A percentile compares a stretch with the other conserved stretches of the same genome.
phyloP scores from a whole-genome alignment of 64 coral and sea anemone genomes.

The Stichodactyla helianthus region DNA sequence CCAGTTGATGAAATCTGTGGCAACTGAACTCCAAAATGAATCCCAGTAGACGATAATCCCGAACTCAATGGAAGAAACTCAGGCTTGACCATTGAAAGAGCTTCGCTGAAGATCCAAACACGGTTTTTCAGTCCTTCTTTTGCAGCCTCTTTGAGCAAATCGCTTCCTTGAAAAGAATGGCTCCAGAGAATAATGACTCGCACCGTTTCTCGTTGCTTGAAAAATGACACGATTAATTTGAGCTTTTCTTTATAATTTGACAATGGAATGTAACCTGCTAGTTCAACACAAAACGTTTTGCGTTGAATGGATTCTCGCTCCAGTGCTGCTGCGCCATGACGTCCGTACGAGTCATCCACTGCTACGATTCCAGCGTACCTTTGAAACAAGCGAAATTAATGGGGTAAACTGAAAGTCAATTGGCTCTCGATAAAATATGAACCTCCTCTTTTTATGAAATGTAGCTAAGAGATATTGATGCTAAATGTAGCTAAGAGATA shows the following conservation, averaged over 20 bases:
- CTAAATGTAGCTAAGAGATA: no score
- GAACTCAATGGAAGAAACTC: not conserved
- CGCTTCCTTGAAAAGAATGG: not conserved
- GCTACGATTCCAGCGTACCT: constrained; percentile 12
- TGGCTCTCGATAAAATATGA: not conserved
- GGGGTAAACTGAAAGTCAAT: not conserved
- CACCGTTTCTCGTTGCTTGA: constrained; percentile 12
- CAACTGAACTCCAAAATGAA: constrained; percentile 4
- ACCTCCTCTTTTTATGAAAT: not conserved
- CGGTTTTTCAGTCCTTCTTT: not conserved
- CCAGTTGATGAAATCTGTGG: not conserved
- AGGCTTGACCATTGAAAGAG: not conserved
- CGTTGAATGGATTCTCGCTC: constrained; percentile 15
- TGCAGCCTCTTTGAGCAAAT: constrained; percentile 10
- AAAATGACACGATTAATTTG: not conserved
- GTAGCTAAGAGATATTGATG: no score
- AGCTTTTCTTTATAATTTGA: not conserved
- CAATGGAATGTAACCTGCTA: constrained; percentile 11
- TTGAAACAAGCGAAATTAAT: not conserved
- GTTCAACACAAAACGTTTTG: constrained; percentile 17
- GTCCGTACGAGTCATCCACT: constrained; percentile 30
- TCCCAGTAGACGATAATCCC: not conserved
- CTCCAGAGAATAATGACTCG: constrained; percentile 11
- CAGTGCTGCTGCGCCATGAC: constrained; percentile 18
- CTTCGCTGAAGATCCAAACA: constrained; percentile 47